Conservation (phyloP, 2,888 invertebrate genomes). For the Lasioglossum figueresi region DNA sequence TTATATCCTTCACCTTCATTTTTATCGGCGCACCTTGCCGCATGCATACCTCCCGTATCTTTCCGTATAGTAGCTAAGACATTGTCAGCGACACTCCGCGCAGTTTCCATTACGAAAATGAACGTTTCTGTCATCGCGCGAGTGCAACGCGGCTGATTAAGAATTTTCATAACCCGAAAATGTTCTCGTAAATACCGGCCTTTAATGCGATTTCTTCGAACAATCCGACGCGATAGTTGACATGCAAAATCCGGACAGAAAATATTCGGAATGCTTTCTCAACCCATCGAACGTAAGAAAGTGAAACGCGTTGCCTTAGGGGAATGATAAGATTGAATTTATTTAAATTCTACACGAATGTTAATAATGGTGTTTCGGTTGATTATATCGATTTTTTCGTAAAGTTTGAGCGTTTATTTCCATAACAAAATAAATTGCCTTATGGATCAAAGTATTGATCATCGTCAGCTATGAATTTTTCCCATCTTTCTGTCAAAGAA, state of each 20-base stretch:
- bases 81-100: slow-evolving; percentile 47
- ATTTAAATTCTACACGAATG: neutral
- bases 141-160: slow-evolving; percentile 12
- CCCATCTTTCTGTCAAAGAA: no score
- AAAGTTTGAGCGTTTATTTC: no score
- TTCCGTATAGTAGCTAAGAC: slow-evolving; percentile 58
- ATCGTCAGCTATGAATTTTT: no score
- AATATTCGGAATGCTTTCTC: no score
- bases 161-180: slow-evolving; percentile 40
- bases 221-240: slow-evolving; percentile 13
- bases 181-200: slow-evolving; percentile 40
- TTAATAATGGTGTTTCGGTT: no score
- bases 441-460: no score
- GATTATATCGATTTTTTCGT: no score
- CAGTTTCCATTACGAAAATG: slow-evolving; percentile 44
- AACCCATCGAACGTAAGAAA: neutral
- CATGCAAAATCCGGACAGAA: neutral
- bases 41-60: slow-evolving; percentile 57
- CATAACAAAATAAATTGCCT: no score
- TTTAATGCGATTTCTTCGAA: slow-evolving; percentile 1
- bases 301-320: neutral
- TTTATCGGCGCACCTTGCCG: slow-evolving; percentile 56
- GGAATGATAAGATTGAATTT: neutral
- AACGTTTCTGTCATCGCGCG: slow-evolving; percentile 32
- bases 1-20: slow-evolving; percentile 56